Conservation (phyloP, 2,888 invertebrate species). For the Acleris holmiana region DNA sequence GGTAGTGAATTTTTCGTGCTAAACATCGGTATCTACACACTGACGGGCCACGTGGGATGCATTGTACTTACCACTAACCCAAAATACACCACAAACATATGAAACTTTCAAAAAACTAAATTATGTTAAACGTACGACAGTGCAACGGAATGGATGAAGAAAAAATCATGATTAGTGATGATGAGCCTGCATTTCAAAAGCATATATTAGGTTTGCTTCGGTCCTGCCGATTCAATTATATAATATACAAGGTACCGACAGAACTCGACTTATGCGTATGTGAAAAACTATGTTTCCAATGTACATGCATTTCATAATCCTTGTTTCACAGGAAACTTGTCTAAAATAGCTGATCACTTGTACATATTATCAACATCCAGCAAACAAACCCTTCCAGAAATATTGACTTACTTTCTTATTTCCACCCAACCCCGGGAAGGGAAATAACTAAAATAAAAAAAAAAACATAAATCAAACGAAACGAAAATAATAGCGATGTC, state of each 20-base stretch:
- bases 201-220: slow-evolving; percentile 9
- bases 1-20: slow-evolving; percentile 2
- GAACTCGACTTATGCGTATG: slow-evolving; percentile 7
- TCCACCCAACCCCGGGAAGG: slow-evolving; percentile 73
- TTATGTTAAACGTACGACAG: slow-evolving; percentile 6
- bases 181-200: slow-evolving; percentile 10
- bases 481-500: slow-evolving; percentile 42
- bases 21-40: slow-evolving; percentile 22
- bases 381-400: slow-evolving; percentile 68
- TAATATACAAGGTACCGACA: no score
- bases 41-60: slow-evolving; percentile 29
- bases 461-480: slow-evolving; percentile 67
- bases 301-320: slow-evolving; percentile 13
- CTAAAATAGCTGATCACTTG: slow-evolving; percentile 34
- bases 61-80: slow-evolving; percentile 24
- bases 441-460: slow-evolving; percentile 73
- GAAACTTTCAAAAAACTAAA: slow-evolving; percentile 2
- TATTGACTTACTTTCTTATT: slow-evolving; percentile 77
- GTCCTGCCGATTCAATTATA: slow-evolving; percentile 3
- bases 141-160: slow-evolving; percentile 23
- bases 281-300: slow-evolving; percentile 13
- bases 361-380: slow-evolving; percentile 55
- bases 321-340: slow-evolving; percentile 8
- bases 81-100: slow-evolving; percentile 1
- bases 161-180: slow-evolving; percentile 14